A percentile compares a stretch with the other conserved stretches of the same genome.
These are phyloP conservation scores for Drosophila micromelanica DNA, from an alignment of 1,140 invertebrate genomes.

Conservation along the genomic window DNA sequence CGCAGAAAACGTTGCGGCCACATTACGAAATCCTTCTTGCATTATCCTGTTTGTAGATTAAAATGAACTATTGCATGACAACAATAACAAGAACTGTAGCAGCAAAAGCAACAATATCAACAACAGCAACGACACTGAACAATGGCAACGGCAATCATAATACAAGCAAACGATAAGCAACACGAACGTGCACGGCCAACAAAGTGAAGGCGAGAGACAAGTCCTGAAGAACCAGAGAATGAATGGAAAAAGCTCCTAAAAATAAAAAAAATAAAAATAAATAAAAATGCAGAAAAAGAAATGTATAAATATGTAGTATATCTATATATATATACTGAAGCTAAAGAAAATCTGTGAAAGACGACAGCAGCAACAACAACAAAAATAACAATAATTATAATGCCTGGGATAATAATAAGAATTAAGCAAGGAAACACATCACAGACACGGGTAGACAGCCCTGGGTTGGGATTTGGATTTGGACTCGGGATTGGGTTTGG, in stretches of 20 bases:
- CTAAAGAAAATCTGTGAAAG: constrained; percentile 70
- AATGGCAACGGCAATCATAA: constrained; percentile 80
- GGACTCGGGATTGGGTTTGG: constrained; percentile 33
- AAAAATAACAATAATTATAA: constrained; percentile 70
- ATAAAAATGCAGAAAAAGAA: constrained; percentile 10
- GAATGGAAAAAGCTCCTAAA: constrained; percentile 34
- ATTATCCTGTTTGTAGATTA: constrained; percentile 82
- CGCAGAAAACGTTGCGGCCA: constrained; percentile 50
- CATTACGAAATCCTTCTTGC: constrained; percentile 81
- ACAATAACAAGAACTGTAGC: constrained; percentile 37
- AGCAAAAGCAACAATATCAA: constrained; percentile 21
- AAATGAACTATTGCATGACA: constrained; percentile 81
- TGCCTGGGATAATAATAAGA: constrained; percentile 82
- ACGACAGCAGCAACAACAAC: constrained; percentile 43
- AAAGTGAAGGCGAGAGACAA: constrained; percentile 38
- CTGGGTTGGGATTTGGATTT: constrained; percentile 32
- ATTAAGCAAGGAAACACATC: constrained; percentile 83
- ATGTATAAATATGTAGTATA: constrained; percentile 18
- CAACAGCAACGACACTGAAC: constrained; percentile 49
- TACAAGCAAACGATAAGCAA: constrained; percentile 80
- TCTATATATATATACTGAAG: constrained; percentile 20
- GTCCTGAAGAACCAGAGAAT: constrained; percentile 65
- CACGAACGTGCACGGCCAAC: constrained; percentile 62
- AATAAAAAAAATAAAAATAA: constrained; percentile 5
- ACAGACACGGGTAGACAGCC: constrained; percentile 62